These are phyloP conservation scores for Gonioctena quinquepunctata DNA, from an alignment of 1,140 invertebrate genomes.

Conservation along the genomic window DNA sequence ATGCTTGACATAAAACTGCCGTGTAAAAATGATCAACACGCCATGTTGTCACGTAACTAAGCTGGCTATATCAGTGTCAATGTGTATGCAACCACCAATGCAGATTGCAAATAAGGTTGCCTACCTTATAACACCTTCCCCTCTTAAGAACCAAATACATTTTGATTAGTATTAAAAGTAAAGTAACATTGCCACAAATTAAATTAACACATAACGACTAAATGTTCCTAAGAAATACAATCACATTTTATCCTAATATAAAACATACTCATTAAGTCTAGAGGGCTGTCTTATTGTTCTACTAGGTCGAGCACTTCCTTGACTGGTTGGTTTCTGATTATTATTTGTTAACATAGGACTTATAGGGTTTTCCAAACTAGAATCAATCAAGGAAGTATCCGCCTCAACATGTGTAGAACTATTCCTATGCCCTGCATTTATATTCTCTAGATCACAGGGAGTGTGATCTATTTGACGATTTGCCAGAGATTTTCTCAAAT, in stretches of 20 bases:
- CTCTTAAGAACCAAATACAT: background rate
- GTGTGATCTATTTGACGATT: background rate
- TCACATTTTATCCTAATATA: background rate
- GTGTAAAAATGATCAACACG: too few species aligned
- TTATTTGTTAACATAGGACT: background rate
- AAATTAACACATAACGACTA: background rate
- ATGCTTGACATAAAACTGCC: too few species aligned
- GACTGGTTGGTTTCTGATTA: background rate
- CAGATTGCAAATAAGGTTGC: background rate
- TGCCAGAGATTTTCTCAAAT: background rate
- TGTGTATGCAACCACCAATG: background rate
- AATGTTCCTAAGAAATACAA: background rate
- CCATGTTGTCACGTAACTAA: too few species aligned
- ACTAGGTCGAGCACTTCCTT: background rate
- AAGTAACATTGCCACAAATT: background rate
- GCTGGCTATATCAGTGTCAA: too few species aligned
- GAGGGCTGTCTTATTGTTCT: background rate
- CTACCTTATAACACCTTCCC: background rate
- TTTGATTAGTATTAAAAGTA: background rate
- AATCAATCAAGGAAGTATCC: background rate
- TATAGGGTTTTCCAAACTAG: background rate
- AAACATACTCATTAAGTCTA: background rate
- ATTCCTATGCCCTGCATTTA: background rate
- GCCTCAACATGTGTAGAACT: background rate
- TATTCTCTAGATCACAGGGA: background rate